Conservation (phyloP, 2,797 vertebrate genomes). For the Phrynocephalus guinanensis region DNA sequence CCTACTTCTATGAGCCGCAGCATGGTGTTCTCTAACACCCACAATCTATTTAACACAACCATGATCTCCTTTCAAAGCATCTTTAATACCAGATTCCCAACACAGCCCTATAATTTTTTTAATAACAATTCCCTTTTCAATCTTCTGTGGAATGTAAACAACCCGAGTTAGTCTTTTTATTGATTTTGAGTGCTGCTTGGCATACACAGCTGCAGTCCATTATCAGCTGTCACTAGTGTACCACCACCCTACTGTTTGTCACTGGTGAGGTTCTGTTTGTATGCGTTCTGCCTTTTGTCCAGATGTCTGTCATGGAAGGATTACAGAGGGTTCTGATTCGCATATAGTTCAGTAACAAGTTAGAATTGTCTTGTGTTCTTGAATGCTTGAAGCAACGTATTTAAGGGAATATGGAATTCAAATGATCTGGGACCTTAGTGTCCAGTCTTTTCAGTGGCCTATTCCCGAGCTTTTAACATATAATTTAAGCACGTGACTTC, state of each 20-base stretch:
- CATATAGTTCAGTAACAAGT: not conserved
- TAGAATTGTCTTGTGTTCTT: constrained; percentile 8
- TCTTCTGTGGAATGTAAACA: constrained; percentile 5
- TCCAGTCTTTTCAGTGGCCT: not conserved
- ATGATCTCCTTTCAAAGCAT: not conserved
- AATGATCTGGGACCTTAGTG: not conserved
- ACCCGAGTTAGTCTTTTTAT: constrained; percentile 25
- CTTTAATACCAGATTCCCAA: not conserved
- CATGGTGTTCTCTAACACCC: not conserved
- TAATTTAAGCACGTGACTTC: no score
- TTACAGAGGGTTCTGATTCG: not conserved
- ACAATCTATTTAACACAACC: not conserved
- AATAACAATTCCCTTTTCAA: not conserved
- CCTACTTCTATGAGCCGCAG: not conserved
- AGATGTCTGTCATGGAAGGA: not conserved
- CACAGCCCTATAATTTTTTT: not conserved
- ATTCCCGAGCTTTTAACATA: not conserved
- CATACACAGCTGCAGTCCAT: constrained; percentile 36
- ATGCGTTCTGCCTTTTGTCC: constrained; percentile 7
- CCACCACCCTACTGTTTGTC: constrained; percentile 20
- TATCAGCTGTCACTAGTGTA: constrained; percentile 11
- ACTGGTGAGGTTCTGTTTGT: not conserved
- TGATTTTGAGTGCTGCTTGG: constrained; percentile 11
- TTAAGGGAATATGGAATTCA: not conserved
- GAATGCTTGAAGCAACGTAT: constrained; percentile 3